phyloP scores from a whole-genome alignment of 2,113 vertebrate genomes.

The Dasyornis broadbenti region DNA sequence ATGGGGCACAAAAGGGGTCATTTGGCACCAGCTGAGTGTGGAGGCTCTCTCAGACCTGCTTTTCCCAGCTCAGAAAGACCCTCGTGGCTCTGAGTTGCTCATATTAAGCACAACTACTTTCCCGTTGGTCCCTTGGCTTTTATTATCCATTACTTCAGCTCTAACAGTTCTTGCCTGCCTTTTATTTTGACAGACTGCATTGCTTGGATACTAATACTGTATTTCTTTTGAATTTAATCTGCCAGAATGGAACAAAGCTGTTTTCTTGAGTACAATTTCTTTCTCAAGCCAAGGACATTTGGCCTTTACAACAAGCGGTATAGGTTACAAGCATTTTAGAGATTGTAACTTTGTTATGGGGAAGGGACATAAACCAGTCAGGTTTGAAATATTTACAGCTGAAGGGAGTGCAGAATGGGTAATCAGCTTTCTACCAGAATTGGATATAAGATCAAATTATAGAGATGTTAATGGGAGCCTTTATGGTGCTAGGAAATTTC shows the following conservation, averaged over 20 bases:
- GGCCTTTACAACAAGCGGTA: not conserved
- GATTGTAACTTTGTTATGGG: constrained; percentile 46
- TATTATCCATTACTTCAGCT: not conserved
- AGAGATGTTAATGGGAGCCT: constrained; percentile 8
- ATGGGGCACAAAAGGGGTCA: not conserved
- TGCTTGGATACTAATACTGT: not conserved
- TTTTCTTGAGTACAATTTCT: constrained; percentile 18
- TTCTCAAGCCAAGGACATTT: not conserved
- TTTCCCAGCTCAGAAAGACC: not conserved
- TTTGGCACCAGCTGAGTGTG: not conserved
- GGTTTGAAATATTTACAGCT: constrained; percentile 57
- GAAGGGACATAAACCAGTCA: constrained; percentile 29
- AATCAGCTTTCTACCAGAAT: constrained; percentile 31
- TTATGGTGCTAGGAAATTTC: constrained; percentile 9
- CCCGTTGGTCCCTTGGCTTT: not conserved
- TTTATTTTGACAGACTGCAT: constrained; percentile 25
- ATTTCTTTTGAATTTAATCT: constrained; percentile 49
- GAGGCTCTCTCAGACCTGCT: not conserved
- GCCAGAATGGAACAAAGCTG: not conserved
- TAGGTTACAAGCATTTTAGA: constrained; percentile 34
- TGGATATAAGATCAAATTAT: constrained; percentile 43
- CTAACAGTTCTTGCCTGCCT: not conserved
- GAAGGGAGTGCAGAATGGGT: constrained; percentile 21
- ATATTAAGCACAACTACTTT: not conserved
- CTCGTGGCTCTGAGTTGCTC: not conserved